Evolutionary conservation across 2,113 vertebrate species (phyloP), one percentile per base, ranked within the genome.

Genomic region (Clarias batrachus): DNA sequence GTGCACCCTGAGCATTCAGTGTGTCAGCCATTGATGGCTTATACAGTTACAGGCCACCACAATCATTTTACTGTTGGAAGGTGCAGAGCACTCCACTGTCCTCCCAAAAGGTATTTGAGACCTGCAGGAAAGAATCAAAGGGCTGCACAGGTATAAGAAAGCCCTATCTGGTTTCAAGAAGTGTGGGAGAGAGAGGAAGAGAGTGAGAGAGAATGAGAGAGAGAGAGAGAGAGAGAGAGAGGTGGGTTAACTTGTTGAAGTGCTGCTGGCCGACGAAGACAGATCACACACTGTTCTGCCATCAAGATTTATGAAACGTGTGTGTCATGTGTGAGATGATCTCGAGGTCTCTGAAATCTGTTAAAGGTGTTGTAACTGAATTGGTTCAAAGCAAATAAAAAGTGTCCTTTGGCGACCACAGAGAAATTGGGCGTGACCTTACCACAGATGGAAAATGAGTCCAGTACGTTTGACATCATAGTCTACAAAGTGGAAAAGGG

Each of bases 81-180:
- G 90, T 92, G 88, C 91, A 93, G 88, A 87, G 80, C 88, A 89
- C 90, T 91, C 90, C 89, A 85, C 81, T 85, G 88, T 89, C 88
- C 91, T 91, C 91, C 74, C 91, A 82, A 92, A 93, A 92, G 92
- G 89, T 87, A 94, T 92, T 92, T 95, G 92, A 94, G 93, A 96
- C 93, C 92, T 91, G 92, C 92, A 94, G 92, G 91, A 91, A 93
- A 92, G 90, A 95, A 94, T 92, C 92, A 95, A 92, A 95, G 94
- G 92, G 92, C 94, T 86, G 89, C 76, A 88, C 91, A 93, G 93
- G 89, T 90, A 91, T 90, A 95, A 92, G 93, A 92, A 92, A 93
- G 59, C 56, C 65, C 87, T 94, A 93, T 94, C 93, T 88, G 56
- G 89, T 95, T 96, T 93, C 94, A 93, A 85, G 87, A 86, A 88